Evolutionary conservation across 2,888 invertebrate species (phyloP).

Genomic region (Dasysyrphus albostriatus): DNA sequence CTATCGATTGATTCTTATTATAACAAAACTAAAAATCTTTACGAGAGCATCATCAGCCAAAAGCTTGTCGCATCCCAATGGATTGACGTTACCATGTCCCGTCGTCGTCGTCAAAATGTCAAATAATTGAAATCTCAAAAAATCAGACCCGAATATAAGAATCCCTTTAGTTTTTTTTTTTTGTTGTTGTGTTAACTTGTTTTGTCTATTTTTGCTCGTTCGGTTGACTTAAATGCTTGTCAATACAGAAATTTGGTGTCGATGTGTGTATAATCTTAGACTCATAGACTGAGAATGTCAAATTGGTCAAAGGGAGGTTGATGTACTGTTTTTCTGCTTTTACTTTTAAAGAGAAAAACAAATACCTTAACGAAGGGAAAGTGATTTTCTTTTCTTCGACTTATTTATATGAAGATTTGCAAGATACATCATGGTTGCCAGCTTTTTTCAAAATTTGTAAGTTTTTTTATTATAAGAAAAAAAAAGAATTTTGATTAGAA

Average conservation of each 20-base stretch:
- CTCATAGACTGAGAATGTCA: slow-evolving; percentile 62
- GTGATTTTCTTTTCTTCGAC: slow-evolving; percentile 44
- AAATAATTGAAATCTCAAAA: slow-evolving; percentile 62
- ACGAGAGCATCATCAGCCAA: slow-evolving; percentile 31
- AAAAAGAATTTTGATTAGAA: no score
- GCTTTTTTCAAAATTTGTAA: not conserved
- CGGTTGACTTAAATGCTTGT: slow-evolving; percentile 68
- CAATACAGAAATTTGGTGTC: slow-evolving; percentile 49
- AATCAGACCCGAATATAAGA: slow-evolving; percentile 39
- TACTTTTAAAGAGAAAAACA: not conserved
- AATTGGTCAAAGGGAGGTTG: slow-evolving; percentile 36
- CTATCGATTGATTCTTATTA: slow-evolving; percentile 42
- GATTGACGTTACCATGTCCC: slow-evolving; percentile 51
- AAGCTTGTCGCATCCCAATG: slow-evolving; percentile 41
- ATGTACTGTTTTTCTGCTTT: slow-evolving; percentile 30
- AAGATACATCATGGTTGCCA: slow-evolving; percentile 12
- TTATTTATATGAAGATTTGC: slow-evolving; percentile 20
- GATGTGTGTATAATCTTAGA: slow-evolving; percentile 28
- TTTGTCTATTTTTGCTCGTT: slow-evolving; percentile 43
- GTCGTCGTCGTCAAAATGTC: slow-evolving; percentile 55
- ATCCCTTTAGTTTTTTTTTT: slow-evolving; percentile 56
- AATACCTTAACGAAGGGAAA: slow-evolving; percentile 32
- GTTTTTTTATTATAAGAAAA: no score
- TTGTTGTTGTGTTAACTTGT: not conserved
- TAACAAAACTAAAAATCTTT: slow-evolving; percentile 17